phyloP scores from a whole-genome alignment of 2,888 invertebrate genomes.

The Clitarchus hookeri region DNA sequence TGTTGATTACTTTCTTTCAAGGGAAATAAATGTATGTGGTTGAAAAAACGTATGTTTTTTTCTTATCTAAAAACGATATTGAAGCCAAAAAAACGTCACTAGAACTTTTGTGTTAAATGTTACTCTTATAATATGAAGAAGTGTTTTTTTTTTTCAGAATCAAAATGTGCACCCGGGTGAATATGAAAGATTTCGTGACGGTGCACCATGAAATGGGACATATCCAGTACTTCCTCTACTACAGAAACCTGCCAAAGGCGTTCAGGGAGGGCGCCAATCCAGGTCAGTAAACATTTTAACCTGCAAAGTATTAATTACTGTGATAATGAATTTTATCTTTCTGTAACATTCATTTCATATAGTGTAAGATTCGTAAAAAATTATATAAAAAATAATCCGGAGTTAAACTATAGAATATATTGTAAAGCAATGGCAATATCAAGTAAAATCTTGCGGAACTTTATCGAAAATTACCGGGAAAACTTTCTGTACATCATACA shows the following conservation, averaged over 20 bases:
- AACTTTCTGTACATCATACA: too few relatives aligned
- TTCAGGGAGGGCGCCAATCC: slow-evolving; percentile 93
- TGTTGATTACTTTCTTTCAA: too few relatives aligned
- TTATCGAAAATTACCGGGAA: too few relatives aligned
- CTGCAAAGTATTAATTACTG: too few relatives aligned
- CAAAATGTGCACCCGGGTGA: slow-evolving; percentile 85
- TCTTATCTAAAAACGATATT: neutral
- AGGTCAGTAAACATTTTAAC: slow-evolving; percentile 59
- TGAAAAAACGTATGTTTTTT: neutral
- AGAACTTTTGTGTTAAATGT: neutral
- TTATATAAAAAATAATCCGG: too few relatives aligned
- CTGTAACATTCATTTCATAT: too few relatives aligned
- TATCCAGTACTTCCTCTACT: slow-evolving; percentile 85
- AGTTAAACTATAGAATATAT: too few relatives aligned
- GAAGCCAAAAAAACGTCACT: neutral
- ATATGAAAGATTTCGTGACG: slow-evolving; percentile 83
- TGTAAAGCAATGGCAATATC: too few relatives aligned
- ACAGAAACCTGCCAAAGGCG: slow-evolving; percentile 79
- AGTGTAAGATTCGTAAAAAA: too few relatives aligned
- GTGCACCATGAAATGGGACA: slow-evolving; percentile 94
- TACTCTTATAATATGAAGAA: neutral
- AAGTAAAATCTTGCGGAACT: too few relatives aligned
- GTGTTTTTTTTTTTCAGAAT: slow-evolving; percentile 63
- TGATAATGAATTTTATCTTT: too few relatives aligned
- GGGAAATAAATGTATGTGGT: too few relatives aligned